These are phyloP conservation scores for Cariama cristata DNA, from an alignment of 2,113 vertebrate species.

Conservation along the genomic window DNA sequence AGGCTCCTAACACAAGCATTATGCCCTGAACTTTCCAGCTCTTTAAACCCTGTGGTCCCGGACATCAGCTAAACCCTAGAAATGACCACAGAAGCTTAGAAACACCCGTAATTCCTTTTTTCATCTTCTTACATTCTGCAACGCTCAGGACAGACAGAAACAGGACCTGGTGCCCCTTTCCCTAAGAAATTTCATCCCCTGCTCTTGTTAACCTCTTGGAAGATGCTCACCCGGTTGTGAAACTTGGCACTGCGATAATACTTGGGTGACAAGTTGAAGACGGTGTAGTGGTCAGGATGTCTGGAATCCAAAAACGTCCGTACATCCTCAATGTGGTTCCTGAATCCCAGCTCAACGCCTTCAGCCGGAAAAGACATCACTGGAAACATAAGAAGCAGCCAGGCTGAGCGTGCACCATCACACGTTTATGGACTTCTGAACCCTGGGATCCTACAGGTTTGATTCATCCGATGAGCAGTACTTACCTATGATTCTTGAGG, in stretches of 20 bases:
- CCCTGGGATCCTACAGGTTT: accelerated
- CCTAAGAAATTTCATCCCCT: neutral
- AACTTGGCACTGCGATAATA: slow-evolving; percentile 97
- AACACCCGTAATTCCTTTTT: neutral
- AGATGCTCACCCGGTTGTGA: slow-evolving; percentile 91
- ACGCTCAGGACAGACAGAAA: neutral
- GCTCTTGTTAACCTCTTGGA: accelerated
- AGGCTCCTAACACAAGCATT: neutral
- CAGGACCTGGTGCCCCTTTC: neutral
- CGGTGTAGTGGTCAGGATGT: slow-evolving; percentile 97
- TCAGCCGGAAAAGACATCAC: slow-evolving; percentile 99
- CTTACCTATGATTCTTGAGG: slow-evolving; percentile 97
- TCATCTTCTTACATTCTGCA: neutral
- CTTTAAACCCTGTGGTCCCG: neutral
- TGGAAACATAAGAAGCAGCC: slow-evolving; percentile 20
- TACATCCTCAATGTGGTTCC: slow-evolving; percentile 98
- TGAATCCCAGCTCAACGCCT: slow-evolving; percentile 91
- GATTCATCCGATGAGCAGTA: neutral
- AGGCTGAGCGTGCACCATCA: neutral
- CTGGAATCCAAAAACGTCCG: slow-evolving; percentile 94
- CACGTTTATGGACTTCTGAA: accelerated
- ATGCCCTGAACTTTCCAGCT: neutral
- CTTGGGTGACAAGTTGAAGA: slow-evolving; percentile 97
- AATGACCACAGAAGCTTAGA: neutral
- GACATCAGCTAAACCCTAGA: neutral